These are phyloP conservation scores for Stenotaenia linearis DNA, from an alignment of 2,888 invertebrate species.

Conservation along the genomic window DNA sequence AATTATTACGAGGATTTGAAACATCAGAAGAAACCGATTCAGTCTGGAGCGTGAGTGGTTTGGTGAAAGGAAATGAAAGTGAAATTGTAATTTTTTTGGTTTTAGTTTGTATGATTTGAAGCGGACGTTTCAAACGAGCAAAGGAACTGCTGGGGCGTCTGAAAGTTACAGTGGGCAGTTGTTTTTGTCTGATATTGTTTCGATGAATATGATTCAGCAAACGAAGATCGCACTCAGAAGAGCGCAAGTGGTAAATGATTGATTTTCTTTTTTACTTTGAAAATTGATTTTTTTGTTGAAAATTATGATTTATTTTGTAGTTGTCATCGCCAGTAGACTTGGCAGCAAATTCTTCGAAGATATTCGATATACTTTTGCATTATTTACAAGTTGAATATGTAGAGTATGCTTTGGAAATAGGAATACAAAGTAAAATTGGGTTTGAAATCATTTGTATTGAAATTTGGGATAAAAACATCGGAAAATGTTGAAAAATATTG, in stretches of 20 bases:
- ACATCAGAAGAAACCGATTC: slow-evolving; percentile 89
- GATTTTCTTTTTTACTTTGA: not conserved
- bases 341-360: slow-evolving; percentile 67
- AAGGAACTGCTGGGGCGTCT: slow-evolving; percentile 73
- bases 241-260: slow-evolving; percentile 65
- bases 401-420: slow-evolving; percentile 92
- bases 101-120: slow-evolving; percentile 80
- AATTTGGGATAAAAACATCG: too few relatives aligned
- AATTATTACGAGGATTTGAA: slow-evolving; percentile 86
- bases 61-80: not conserved
- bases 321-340: slow-evolving; percentile 73
- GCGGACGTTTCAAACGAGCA: slow-evolving; percentile 88
- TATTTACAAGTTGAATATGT: slow-evolving; percentile 85
- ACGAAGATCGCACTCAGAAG: slow-evolving; percentile 83
- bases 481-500: too few relatives aligned
- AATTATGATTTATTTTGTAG: slow-evolving; percentile 47
- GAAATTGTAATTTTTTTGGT: slow-evolving; percentile 6
- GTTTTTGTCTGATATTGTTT: slow-evolving; percentile 89
- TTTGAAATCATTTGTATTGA: not conserved
- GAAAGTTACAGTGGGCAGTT: slow-evolving; percentile 97
- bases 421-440: slow-evolving; percentile 57
- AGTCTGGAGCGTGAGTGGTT: slow-evolving; percentile 66
- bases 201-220: slow-evolving; percentile 82
- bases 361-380: slow-evolving; percentile 78
- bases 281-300: not conserved